These are phyloP conservation scores for Candidula unifasciata DNA, from an alignment of 2,888 invertebrate genomes.

Conservation along the genomic window DNA sequence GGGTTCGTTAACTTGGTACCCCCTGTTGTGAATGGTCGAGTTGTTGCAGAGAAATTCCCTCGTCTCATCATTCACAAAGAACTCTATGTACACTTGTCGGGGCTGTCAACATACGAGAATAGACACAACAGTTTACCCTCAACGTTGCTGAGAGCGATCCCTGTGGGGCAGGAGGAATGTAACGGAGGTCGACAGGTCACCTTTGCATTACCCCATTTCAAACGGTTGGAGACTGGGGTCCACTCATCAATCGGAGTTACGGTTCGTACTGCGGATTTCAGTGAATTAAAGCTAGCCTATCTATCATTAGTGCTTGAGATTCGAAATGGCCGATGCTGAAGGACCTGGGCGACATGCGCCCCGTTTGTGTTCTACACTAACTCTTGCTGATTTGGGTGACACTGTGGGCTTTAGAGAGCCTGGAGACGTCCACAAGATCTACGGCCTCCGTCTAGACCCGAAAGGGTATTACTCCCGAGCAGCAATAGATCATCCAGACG, in stretches of 20 bases:
- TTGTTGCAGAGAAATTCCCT: neutral
- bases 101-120: no score
- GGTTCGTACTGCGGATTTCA: neutral
- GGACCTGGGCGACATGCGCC: neutral
- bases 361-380: no score
- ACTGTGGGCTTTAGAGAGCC: no score
- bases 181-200: neutral
- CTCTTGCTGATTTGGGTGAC: no score
- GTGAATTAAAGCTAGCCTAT: no score
- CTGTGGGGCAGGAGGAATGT: neutral
- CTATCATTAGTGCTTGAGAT: no score
- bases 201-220: neutral
- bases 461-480: neutral
- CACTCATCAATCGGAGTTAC: neutral
- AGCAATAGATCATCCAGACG: neutral
- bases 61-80: neutral
- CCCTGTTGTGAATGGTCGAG: no score
- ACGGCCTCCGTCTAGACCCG: neutral
- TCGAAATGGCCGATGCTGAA: neutral
- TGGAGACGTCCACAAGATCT: no score
- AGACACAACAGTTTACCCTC: no score
- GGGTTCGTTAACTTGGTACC: neutral
- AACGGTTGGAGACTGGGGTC: neutral
- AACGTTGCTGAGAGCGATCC: no score
- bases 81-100: neutral